phyloP scores from a whole-genome alignment of 1,140 invertebrate species.

The Drosophila ananassae region DNA sequence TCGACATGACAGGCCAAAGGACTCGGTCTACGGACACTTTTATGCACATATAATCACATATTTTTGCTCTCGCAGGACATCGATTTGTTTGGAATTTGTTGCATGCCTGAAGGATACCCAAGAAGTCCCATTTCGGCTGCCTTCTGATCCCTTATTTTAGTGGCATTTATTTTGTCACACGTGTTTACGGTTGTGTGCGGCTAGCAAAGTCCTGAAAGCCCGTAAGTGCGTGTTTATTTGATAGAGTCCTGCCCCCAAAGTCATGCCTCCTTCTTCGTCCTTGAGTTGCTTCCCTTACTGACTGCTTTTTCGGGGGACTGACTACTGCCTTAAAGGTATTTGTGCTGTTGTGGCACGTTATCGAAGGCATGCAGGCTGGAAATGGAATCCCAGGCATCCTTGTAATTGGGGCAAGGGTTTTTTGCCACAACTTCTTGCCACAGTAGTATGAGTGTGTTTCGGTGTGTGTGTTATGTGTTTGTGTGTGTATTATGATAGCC shows the following conservation, averaged over 20 bases:
- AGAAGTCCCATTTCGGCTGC: slow-evolving; percentile 17
- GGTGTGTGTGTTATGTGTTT: slow-evolving; percentile 29
- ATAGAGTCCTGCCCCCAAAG: slow-evolving; percentile 26
- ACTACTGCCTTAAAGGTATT: slow-evolving; percentile 60
- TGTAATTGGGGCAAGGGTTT: slow-evolving; percentile 73
- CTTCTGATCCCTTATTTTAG: slow-evolving; percentile 65
- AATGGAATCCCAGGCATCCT: slow-evolving; percentile 36
- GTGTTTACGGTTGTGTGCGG: slow-evolving; percentile 46
- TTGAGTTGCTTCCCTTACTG: no score
- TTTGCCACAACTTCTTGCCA: background rate
- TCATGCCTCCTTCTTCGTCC: background rate
- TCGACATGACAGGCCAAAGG: slow-evolving; percentile 45
- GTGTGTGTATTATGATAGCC: slow-evolving; percentile 46
- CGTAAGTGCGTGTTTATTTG: slow-evolving; percentile 77
- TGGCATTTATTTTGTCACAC: slow-evolving; percentile 79
- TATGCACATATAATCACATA: slow-evolving; percentile 76
- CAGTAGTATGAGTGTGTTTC: slow-evolving; percentile 6
- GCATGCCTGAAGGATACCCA: slow-evolving; percentile 65
- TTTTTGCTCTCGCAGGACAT: slow-evolving; percentile 49
- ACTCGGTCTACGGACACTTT: slow-evolving; percentile 45
- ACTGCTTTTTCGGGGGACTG: slow-evolving; percentile 32
- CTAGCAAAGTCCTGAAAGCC: slow-evolving; percentile 56
- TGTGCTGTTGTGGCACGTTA: slow-evolving; percentile 59
- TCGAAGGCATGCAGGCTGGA: slow-evolving; percentile 57
- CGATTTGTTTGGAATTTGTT: slow-evolving; percentile 77